These are phyloP conservation scores for Callipepla squamata DNA, from an alignment of 2,113 vertebrate species.

Conservation along the genomic window DNA sequence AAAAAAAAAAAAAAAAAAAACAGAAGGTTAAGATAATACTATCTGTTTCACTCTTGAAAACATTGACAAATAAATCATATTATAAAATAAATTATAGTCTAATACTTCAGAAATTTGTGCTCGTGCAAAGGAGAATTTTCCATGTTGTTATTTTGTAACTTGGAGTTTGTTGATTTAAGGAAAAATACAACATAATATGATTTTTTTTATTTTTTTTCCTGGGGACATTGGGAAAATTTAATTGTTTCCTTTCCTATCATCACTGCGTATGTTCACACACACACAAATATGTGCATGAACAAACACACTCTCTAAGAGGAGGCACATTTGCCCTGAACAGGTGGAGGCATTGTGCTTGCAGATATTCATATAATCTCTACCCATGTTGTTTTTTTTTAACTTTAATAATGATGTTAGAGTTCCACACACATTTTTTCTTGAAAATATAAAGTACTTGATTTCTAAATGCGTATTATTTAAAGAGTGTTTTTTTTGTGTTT, in stretches of 20 bases:
- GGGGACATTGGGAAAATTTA: background rate
- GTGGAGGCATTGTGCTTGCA: background rate
- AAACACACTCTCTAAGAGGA: background rate
- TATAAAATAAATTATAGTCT: background rate
- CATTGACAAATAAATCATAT: background rate
- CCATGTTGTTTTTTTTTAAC: background rate
- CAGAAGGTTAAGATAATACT: background rate
- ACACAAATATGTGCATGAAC: background rate
- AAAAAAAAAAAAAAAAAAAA: background rate
- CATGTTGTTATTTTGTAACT: background rate
- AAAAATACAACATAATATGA: background rate
- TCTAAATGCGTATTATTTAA: background rate
- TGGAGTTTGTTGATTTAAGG: background rate
- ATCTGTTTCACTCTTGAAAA: background rate
- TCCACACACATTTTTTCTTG: background rate
- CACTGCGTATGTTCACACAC: background rate
- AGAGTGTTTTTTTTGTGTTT: too few relatives aligned
- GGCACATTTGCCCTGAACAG: background rate
- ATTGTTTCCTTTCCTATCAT: background rate
- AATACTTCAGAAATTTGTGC: background rate
- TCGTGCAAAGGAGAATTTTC: background rate
- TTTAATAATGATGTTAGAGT: background rate
- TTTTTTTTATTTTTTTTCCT: background rate
- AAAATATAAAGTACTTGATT: background rate
- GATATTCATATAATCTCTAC: background rate